These are phyloP conservation scores for Epirrhoe alternata DNA, from an alignment of 2,888 invertebrate species.

Conservation along the genomic window DNA sequence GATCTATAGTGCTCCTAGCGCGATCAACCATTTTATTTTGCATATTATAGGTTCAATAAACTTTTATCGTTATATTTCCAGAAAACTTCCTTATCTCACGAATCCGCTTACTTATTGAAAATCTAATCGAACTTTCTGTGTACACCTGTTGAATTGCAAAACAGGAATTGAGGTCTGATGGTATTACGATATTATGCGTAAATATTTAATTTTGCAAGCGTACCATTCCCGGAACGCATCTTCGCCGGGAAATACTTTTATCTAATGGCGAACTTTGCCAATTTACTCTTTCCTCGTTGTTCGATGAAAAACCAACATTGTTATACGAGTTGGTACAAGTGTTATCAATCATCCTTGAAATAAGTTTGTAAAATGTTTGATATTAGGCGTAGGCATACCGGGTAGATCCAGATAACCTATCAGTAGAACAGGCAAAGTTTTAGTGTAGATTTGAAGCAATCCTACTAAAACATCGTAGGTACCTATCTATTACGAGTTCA, in stretches of 20 bases:
- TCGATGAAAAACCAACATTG: slow-evolving; percentile 23
- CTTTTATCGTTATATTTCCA: slow-evolving; percentile 57
- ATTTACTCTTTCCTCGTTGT: slow-evolving; percentile 18
- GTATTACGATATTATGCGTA: slow-evolving; percentile 47
- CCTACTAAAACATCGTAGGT: slow-evolving; percentile 58
- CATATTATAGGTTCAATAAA: slow-evolving; percentile 60
- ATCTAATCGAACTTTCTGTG: slow-evolving; percentile 48
- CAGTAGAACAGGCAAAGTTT: slow-evolving; percentile 29
- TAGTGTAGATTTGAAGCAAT: slow-evolving; percentile 49
- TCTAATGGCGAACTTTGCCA: slow-evolving; percentile 23
- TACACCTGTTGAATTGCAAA: slow-evolving; percentile 48
- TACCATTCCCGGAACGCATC: slow-evolving; percentile 34
- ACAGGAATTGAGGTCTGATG: slow-evolving; percentile 47
- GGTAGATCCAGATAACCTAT: slow-evolving; percentile 13
- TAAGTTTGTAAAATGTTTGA: slow-evolving; percentile 12
- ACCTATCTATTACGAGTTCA: slow-evolving; percentile 66
- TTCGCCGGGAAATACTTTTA: slow-evolving; percentile 18
- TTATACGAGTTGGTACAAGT: slow-evolving; percentile 11
- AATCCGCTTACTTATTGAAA: slow-evolving; percentile 56
- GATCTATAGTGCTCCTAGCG: slow-evolving; percentile 50
- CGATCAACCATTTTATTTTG: slow-evolving; percentile 63
- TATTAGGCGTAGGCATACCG: slow-evolving; percentile 7
- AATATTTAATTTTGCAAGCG: slow-evolving; percentile 45
- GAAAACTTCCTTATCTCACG: slow-evolving; percentile 52
- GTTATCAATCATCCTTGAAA: slow-evolving; percentile 15